phyloP scores from a whole-genome alignment of 1,140 invertebrate genomes.

The Lordiphosa collinella region DNA sequence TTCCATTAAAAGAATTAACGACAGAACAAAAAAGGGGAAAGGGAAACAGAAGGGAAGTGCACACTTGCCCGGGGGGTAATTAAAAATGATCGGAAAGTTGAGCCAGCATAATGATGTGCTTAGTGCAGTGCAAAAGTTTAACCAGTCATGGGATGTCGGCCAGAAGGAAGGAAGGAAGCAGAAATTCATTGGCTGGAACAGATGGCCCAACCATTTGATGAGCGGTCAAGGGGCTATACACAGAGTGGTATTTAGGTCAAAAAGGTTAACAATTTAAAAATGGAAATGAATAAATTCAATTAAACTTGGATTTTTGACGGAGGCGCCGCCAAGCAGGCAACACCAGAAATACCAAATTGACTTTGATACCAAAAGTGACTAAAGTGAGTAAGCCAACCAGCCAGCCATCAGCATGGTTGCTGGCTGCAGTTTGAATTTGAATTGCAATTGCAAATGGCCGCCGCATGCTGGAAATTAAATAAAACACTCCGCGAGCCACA shows the following conservation, averaged over 20 bases:
- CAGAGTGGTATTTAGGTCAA: slow-evolving; percentile 1
- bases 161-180: background rate
- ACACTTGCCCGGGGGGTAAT: slow-evolving; percentile 37
- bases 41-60: slow-evolving; percentile 5
- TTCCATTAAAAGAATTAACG: slow-evolving; percentile 65
- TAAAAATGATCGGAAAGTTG: slow-evolving; percentile 62
- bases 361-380: background rate
- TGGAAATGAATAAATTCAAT: too few relatives aligned
- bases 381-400: background rate
- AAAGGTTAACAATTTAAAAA: slow-evolving; percentile 1
- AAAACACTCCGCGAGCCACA: slow-evolving; percentile 46
- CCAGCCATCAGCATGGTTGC: slow-evolving; percentile 16
- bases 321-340: too few relatives aligned
- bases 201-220: slow-evolving; percentile 5
- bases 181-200: slow-evolving; percentile 4
- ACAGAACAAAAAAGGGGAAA: slow-evolving; percentile 7
- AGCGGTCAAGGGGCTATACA: slow-evolving; percentile 1
- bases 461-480: slow-evolving; percentile 57
- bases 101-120: slow-evolving; percentile 56
- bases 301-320: too few relatives aligned
- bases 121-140: slow-evolving; percentile 31
- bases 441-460: slow-evolving; percentile 55
- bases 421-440: slow-evolving; percentile 37
- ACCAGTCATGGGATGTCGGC: background rate
- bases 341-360: too few relatives aligned